Conservation (phyloP, 2,113 vertebrate genomes). For the Muscicapa adusta region DNA sequence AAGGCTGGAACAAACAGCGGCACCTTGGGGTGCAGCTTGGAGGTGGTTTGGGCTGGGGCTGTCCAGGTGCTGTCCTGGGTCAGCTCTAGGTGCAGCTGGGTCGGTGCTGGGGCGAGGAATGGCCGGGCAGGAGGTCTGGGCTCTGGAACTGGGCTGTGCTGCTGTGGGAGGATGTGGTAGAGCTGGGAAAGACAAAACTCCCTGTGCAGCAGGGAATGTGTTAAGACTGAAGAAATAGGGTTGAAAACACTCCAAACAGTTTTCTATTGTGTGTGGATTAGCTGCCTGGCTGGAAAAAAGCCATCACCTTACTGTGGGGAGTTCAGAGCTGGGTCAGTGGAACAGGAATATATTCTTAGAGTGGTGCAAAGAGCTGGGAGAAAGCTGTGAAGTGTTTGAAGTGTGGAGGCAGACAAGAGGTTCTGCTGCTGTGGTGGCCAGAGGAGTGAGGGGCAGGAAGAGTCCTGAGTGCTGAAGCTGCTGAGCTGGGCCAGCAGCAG, state of each 20-base stretch:
- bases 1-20: not conserved
- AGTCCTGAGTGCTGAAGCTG: not conserved
- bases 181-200: not conserved
- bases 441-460: not conserved
- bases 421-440: not conserved
- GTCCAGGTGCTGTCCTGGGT: not conserved
- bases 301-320: not conserved
- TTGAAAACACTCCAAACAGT: not conserved
- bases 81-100: too few relatives aligned
- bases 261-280: not conserved
- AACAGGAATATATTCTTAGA: not conserved
- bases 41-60: not conserved
- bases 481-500: not conserved
- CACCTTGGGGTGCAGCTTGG: rapidly evolving
- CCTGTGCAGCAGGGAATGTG: not conserved
- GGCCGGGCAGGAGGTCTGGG: not conserved
- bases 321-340: not conserved
- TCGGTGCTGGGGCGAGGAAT: rapidly evolving
- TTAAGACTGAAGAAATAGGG: not conserved
- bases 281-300: slow-evolving; percentile 21
- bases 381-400: not conserved
- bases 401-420: not conserved
- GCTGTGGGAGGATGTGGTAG: not conserved
- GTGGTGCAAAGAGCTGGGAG: not conserved
- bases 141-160: not conserved